phyloP scores from a whole-genome alignment of 1,140 invertebrate genomes.

The Bilobella aurantiaca region DNA sequence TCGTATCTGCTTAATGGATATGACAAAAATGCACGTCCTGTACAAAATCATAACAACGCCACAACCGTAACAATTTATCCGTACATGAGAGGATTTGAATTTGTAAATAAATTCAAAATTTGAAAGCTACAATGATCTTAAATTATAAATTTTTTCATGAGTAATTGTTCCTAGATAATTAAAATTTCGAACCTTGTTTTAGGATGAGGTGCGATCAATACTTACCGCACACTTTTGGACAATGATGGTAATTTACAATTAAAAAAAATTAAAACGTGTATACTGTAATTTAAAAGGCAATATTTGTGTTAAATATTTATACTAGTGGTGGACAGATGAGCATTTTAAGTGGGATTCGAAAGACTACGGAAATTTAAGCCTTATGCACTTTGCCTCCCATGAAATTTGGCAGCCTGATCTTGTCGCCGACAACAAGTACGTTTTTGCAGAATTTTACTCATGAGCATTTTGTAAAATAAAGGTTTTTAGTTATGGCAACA shows the following conservation, averaged over 20 bases:
- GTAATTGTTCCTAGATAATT: no score
- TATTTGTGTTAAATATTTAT: neutral
- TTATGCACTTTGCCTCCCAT: slow-evolving; percentile 38
- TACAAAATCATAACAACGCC: slow-evolving; percentile 21
- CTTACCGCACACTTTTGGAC: slow-evolving; percentile 28
- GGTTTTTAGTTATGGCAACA: slow-evolving; percentile 25
- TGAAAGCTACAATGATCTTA: neutral
- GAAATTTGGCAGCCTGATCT: slow-evolving; percentile 43
- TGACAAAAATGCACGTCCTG: slow-evolving; percentile 23
- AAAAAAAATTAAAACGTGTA: neutral
- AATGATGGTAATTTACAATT: slow-evolving; percentile 22
- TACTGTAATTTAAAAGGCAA: neutral
- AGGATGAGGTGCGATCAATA: slow-evolving; percentile 24
- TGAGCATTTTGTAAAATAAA: no score
- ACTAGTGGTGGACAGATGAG: slow-evolving; percentile 39
- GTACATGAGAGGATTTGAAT: slow-evolving; percentile 25
- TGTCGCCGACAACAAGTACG: slow-evolving; percentile 42
- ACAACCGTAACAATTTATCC: slow-evolving; percentile 19
- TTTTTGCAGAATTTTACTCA: neutral
- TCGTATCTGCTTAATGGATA: slow-evolving; percentile 20
- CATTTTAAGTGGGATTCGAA: slow-evolving; percentile 40
- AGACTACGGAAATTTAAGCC: slow-evolving; percentile 38
- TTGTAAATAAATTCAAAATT: slow-evolving; percentile 20
- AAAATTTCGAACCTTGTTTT: no score
- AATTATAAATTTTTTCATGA: slow-evolving; percentile 5